phyloP scores from a whole-genome alignment of 1,140 invertebrate genomes.

The Rhagoletis pomonella region DNA sequence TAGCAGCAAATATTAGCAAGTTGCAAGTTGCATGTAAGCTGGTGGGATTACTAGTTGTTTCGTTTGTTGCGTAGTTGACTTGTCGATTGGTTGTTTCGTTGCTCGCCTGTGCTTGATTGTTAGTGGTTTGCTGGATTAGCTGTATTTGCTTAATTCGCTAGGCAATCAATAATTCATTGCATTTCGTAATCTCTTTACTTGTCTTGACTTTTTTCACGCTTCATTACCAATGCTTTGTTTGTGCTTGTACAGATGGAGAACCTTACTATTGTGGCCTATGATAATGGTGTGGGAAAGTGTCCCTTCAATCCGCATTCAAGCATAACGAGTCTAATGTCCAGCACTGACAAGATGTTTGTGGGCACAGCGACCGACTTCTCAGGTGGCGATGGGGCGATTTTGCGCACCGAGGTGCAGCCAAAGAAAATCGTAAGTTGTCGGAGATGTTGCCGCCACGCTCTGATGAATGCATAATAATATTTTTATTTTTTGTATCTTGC shows the following conservation, averaged over 20 bases:
- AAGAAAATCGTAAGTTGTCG: constrained; percentile 61
- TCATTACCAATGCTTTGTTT: constrained; percentile 6
- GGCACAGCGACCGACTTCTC: constrained; percentile 90
- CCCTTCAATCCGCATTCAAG: constrained; percentile 90
- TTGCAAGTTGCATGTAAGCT: constrained; percentile 36
- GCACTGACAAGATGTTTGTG: constrained; percentile 85
- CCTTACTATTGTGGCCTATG: constrained; percentile 80
- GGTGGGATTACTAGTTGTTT: constrained; percentile 42
- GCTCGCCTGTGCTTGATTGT: constrained; percentile 28
- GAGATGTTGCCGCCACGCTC: neutral
- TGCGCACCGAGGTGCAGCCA: constrained; percentile 65
- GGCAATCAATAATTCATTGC: constrained; percentile 57
- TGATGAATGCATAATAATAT: neutral
- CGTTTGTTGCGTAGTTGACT: too few relatives aligned
- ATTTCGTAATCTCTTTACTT: constrained; percentile 3
- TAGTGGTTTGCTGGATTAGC: constrained; percentile 1
- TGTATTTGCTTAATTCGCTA: constrained; percentile 56
- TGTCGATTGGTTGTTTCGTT: constrained; percentile 44
- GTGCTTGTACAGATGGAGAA: constrained; percentile 79
- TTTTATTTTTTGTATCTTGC: neutral
- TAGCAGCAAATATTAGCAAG: constrained; percentile 37
- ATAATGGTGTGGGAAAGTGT: constrained; percentile 88
- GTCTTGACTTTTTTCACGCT: constrained; percentile 39
- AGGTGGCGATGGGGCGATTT: constrained; percentile 87
- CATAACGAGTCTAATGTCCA: constrained; percentile 87